These are phyloP conservation scores for Lycorma delicatula DNA, from an alignment of 1,140 invertebrate genomes.

Conservation along the genomic window DNA sequence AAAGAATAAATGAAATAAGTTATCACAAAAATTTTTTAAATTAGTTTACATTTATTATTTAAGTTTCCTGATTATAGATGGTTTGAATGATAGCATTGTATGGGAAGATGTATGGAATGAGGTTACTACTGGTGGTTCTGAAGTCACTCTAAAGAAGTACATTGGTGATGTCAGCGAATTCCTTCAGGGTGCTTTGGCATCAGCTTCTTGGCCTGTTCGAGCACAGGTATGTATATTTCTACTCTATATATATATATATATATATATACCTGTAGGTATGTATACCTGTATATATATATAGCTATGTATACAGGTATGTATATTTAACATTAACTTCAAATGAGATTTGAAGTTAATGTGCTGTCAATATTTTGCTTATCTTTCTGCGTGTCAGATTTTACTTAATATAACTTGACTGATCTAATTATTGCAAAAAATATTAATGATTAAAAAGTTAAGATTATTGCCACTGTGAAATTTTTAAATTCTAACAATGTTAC, in stretches of 20 bases:
- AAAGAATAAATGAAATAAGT: slow-evolving; percentile 25
- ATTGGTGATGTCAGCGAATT: slow-evolving; percentile 61
- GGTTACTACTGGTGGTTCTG: slow-evolving; percentile 73
- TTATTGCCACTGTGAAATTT: too few relatives aligned
- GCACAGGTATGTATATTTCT: slow-evolving; percentile 58
- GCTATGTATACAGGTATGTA: not conserved
- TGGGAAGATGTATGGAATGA: slow-evolving; percentile 89
- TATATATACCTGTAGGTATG: not conserved
- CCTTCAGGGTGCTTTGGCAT: slow-evolving; percentile 59
- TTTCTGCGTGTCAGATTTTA: too few relatives aligned
- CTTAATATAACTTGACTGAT: too few relatives aligned
- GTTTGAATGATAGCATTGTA: slow-evolving; percentile 47
- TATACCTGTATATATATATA: not conserved
- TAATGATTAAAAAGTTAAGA: too few relatives aligned
- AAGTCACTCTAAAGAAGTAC: slow-evolving; percentile 70
- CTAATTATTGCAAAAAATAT: too few relatives aligned
- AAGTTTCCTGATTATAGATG: slow-evolving; percentile 38
- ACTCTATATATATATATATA: not conserved
- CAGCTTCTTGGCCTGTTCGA: slow-evolving; percentile 78
- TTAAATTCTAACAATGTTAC: too few relatives aligned
- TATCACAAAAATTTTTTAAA: slow-evolving; percentile 5
- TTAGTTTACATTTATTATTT: slow-evolving; percentile 10
- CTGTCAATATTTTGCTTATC: too few relatives aligned
- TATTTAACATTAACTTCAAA: too few relatives aligned
- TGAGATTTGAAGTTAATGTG: too few relatives aligned